Conservation (phyloP, 2,797 vertebrate species). For the Platyrinchus mystaceus region DNA sequence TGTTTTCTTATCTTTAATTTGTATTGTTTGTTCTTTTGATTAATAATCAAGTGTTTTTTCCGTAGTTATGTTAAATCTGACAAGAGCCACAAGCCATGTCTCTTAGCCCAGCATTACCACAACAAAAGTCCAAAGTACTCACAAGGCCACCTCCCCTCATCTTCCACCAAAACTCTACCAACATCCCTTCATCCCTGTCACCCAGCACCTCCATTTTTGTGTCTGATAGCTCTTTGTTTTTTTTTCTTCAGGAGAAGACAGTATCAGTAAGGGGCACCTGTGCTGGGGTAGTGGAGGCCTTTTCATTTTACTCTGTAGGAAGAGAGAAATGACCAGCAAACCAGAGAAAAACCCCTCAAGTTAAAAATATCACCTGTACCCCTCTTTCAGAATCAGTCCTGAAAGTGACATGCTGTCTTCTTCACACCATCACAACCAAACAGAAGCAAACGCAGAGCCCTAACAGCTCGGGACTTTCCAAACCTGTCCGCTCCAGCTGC, state of each 20-base stretch:
- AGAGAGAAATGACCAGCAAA: background rate
- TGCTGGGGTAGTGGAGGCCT: rapidly evolving
- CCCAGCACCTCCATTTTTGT: background rate
- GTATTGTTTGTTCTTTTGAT: background rate
- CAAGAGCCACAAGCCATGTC: rapidly evolving
- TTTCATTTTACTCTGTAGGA: background rate
- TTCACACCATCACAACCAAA: background rate
- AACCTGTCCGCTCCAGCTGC: background rate
- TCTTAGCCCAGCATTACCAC: background rate
- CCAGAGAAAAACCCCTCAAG: background rate
- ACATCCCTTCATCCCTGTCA: background rate
- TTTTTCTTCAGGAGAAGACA: background rate
- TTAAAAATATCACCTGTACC: background rate
- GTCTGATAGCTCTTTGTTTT: rapidly evolving
- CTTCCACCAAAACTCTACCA: background rate
- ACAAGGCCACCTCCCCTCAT: background rate
- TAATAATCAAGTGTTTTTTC: background rate
- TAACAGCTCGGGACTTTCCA: background rate
- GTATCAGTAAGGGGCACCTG: background rate
- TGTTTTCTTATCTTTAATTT: background rate
- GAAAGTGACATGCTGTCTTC: background rate
- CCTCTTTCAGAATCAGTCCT: background rate
- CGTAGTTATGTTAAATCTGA: background rate
- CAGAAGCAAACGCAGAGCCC: background rate
- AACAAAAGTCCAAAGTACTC: background rate